phyloP scores from a whole-genome alignment of 2,888 invertebrate species.

The Geotrupes spiniger region DNA sequence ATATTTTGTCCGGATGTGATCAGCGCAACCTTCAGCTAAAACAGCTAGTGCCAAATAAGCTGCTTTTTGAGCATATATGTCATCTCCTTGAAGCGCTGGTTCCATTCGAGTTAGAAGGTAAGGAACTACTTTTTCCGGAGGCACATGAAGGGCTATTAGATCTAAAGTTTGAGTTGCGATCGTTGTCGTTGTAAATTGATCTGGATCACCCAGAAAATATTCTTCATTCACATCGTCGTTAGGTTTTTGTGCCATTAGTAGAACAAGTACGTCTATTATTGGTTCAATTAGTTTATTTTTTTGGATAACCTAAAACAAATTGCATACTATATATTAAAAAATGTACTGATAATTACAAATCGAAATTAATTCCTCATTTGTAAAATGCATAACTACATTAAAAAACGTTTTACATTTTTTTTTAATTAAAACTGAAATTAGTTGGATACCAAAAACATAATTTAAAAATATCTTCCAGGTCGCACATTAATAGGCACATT shows the following conservation, averaged over 20 bases:
- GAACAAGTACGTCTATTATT: constrained; percentile 64
- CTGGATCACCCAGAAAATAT: constrained; percentile 61
- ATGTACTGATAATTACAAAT: too few relatives aligned
- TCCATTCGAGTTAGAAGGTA: constrained; percentile 64
- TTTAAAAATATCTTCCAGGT: too few relatives aligned
- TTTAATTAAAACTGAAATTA: too few relatives aligned
- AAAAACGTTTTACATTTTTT: too few relatives aligned
- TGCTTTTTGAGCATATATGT: constrained; percentile 66
- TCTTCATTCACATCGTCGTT: constrained; percentile 63
- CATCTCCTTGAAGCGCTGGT: constrained; percentile 60
- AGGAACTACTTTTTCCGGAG: constrained; percentile 73
- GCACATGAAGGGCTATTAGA: constrained; percentile 68
- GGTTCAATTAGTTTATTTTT: constrained; percentile 71
- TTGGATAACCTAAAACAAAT: constrained; percentile 50
- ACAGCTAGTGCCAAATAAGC: constrained; percentile 72
- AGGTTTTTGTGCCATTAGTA: constrained; percentile 63
- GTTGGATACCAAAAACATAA: too few relatives aligned
- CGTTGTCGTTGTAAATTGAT: constrained; percentile 62
- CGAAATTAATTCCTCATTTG: too few relatives aligned
- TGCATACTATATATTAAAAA: too few relatives aligned
- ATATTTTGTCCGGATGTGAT: constrained; percentile 69
- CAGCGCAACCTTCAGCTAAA: constrained; percentile 75
- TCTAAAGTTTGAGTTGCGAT: constrained; percentile 74
- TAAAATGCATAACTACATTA: too few relatives aligned
- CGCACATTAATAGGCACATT: too few relatives aligned